Percentiles rank a stretch among this genome's conserved stretches.
Conservation (phyloP, 2,113 vertebrate genomes). For the Labeo rohita region DNA sequence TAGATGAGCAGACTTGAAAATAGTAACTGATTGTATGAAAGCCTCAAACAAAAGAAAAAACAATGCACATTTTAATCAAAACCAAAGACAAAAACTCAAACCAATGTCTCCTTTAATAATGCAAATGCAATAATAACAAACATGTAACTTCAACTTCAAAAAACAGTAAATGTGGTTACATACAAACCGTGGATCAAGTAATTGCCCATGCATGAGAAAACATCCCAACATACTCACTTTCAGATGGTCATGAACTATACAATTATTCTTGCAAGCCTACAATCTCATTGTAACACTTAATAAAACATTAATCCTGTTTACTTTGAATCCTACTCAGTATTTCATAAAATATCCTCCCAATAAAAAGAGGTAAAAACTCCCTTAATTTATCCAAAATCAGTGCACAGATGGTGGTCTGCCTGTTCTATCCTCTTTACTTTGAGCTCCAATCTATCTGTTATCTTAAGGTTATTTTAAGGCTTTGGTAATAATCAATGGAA, state of each 20-base stretch:
- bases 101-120: conserved; percentile 5
- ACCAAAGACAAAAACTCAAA: background rate
- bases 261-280: background rate
- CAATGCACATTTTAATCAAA: background rate
- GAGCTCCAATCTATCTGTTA: background rate
- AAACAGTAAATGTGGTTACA: background rate
- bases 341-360: background rate
- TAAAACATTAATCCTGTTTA: background rate
- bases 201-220: conserved; percentile 1
- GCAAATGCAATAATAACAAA: background rate
- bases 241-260: background rate
- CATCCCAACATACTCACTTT: background rate
- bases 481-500: conserved; percentile 13
- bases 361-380: background rate
- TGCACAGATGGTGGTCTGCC: background rate
- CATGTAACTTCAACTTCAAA: background rate
- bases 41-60: background rate
- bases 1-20: background rate
- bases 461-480: conserved; percentile 47
- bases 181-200: background rate
- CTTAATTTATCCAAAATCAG: conserved; percentile 4
- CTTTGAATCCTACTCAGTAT: background rate
- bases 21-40: background rate
- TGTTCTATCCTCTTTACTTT: background rate
- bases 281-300: conserved; percentile 18